These are phyloP conservation scores for Poeciliopsis infans DNA, from an alignment of 2,797 vertebrate species.

Conservation along the genomic window DNA sequence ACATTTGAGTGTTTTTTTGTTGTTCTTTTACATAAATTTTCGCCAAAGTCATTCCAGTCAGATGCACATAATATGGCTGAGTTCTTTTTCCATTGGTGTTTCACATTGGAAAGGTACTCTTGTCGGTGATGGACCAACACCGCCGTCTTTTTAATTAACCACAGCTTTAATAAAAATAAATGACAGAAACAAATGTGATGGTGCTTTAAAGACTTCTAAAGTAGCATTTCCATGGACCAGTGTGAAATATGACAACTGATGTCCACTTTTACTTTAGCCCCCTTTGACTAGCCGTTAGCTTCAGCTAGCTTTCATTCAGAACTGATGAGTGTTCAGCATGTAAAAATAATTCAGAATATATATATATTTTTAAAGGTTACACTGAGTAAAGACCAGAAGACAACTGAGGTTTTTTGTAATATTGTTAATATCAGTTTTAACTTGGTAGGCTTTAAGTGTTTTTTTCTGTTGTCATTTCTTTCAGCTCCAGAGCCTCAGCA, in stretches of 20 bases:
- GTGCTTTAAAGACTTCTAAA: neutral
- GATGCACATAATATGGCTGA: neutral
- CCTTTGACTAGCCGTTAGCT: neutral
- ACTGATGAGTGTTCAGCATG: neutral
- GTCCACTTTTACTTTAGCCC: neutral
- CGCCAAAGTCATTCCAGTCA: neutral
- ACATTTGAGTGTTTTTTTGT: too few species aligned
- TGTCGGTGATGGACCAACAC: neutral
- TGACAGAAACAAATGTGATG: neutral
- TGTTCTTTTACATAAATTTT: neutral
- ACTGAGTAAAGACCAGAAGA: neutral
- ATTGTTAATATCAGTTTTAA: neutral
- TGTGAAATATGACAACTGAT: neutral
- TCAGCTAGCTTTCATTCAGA: neutral
- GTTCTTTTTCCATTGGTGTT: neutral
- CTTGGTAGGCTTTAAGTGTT: neutral
- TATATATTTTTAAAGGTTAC: neutral
- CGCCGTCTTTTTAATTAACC: neutral
- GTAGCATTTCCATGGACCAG: neutral
- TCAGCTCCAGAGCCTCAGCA: conserved; percentile 94
- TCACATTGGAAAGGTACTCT: neutral
- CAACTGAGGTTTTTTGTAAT: neutral
- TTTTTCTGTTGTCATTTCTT: conserved; percentile 7
- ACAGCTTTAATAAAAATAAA: neutral
- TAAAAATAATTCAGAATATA: neutral